phyloP scores from a whole-genome alignment of 1,140 invertebrate species.

The Thrips palmi region DNA sequence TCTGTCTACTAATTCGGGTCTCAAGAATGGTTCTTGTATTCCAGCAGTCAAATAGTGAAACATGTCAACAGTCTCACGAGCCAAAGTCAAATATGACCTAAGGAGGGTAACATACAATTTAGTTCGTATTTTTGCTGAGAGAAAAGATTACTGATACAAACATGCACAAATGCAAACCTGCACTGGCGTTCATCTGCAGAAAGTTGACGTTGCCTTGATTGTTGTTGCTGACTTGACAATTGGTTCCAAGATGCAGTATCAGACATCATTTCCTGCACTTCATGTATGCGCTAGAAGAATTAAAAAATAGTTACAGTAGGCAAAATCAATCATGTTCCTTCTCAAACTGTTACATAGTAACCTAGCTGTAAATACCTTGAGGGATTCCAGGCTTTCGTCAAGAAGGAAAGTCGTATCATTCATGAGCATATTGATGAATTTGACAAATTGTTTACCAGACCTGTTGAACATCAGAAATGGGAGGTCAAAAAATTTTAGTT shows the following conservation, averaged over 20 bases:
- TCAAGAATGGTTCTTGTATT: conserved; percentile 84
- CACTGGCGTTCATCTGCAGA: conserved; percentile 85
- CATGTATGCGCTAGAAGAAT: conserved; percentile 54
- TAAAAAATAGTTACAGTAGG: background rate
- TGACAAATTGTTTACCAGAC: conserved; percentile 84
- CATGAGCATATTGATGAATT: conserved; percentile 98
- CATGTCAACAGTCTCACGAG: conserved; percentile 94
- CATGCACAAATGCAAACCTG: conserved; percentile 25
- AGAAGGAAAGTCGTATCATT: conserved; percentile 96
- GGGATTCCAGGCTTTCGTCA: conserved; percentile 86
- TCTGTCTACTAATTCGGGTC: conserved; percentile 77
- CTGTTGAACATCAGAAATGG: conserved; percentile 17
- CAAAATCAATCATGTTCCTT: background rate
- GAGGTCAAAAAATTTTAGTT: background rate
- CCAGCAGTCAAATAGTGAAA: conserved; percentile 91
- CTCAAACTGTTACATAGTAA: background rate
- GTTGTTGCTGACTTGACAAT: conserved; percentile 50
- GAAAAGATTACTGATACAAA: background rate
- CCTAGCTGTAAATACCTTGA: conserved; percentile 37
- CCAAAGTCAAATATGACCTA: conserved; percentile 80
- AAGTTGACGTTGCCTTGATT: conserved; percentile 56
- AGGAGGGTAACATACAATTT: too few relatives aligned
- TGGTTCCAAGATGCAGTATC: conserved; percentile 45
- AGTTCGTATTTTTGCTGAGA: background rate
- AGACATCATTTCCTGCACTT: conserved; percentile 76